Evolutionary conservation across 1,140 invertebrate genomes (phyloP).

Genomic region (Sitodiplosis mosellana): DNA sequence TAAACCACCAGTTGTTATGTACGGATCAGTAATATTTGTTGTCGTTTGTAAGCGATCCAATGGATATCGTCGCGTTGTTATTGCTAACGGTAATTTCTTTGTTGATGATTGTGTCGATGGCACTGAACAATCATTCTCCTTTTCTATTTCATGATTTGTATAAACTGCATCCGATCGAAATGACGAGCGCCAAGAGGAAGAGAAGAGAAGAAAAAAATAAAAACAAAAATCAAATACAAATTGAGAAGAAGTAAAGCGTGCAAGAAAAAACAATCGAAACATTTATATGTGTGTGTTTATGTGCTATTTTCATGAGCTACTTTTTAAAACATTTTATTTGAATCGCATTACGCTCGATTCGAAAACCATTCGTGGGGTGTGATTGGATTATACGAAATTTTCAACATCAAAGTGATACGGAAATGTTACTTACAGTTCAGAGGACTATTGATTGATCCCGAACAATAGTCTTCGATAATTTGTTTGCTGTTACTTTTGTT

Average conservation of each 20-base stretch:
- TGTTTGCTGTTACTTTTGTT: slow-evolving; percentile 19
- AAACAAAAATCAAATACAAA: neutral
- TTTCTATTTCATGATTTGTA: slow-evolving; percentile 22
- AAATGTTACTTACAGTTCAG: slow-evolving; percentile 27
- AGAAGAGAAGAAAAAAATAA: neutral
- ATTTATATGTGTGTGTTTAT: too few relatives aligned
- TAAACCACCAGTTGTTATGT: too few relatives aligned
- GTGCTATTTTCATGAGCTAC: too few relatives aligned
- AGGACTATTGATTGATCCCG: slow-evolving; percentile 27
- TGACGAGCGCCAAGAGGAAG: neutral
- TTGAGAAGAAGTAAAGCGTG: too few relatives aligned
- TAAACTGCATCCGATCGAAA: slow-evolving; percentile 13
- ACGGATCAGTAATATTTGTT: too few relatives aligned
- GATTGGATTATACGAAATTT: too few relatives aligned
- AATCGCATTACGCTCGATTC: too few relatives aligned
- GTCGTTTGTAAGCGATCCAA: slow-evolving; percentile 8
- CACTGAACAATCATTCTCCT: slow-evolving; percentile 17
- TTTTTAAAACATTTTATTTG: neutral
- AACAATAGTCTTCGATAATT: slow-evolving; percentile 26
- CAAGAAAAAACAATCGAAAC: too few relatives aligned
- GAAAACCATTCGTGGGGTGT: too few relatives aligned
- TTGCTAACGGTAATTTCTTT: slow-evolving; percentile 12
- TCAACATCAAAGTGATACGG: too few relatives aligned
- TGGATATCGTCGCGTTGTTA: slow-evolving; percentile 8
- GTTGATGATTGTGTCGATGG: slow-evolving; percentile 3